phyloP scores from a whole-genome alignment of 2,113 vertebrate genomes.

The Prietella phreatophila region DNA sequence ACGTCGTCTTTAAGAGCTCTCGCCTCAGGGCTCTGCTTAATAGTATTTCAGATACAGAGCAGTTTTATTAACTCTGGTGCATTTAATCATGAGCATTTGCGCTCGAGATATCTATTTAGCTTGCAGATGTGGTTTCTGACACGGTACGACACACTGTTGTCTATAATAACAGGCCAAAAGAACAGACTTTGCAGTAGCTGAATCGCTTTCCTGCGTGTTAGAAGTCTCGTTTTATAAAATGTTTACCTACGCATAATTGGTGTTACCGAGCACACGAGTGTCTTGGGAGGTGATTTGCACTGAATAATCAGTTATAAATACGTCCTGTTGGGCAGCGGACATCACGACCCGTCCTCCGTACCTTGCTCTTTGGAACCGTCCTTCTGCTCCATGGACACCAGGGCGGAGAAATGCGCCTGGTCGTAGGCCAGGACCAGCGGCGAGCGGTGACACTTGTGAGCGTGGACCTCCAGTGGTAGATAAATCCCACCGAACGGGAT shows the following conservation, averaged over 20 bases:
- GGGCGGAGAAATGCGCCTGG: slow-evolving; percentile 95
- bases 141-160: background rate
- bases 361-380: slow-evolving; percentile 90
- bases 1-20: background rate
- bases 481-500: slow-evolving; percentile 98
- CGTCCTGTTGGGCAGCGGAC: background rate
- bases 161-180: background rate
- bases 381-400: slow-evolving; percentile 97
- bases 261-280: background rate
- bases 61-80: background rate
- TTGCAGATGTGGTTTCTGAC: background rate
- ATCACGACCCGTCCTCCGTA: slow-evolving; percentile 48
- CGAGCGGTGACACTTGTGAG: slow-evolving; percentile 88
- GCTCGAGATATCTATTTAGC: background rate
- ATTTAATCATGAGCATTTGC: background rate
- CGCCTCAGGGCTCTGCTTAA: background rate
- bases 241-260: too few species aligned
- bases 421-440: slow-evolving; percentile 92
- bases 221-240: background rate
- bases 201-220: background rate
- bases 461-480: slow-evolving; percentile 89
- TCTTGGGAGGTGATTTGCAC: background rate
- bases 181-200: background rate
- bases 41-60: background rate
- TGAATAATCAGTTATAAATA: background rate